Base-by-base conservation (phyloP, 2,797 vertebrate genomes). In the Echeneis naucrates region DNA sequence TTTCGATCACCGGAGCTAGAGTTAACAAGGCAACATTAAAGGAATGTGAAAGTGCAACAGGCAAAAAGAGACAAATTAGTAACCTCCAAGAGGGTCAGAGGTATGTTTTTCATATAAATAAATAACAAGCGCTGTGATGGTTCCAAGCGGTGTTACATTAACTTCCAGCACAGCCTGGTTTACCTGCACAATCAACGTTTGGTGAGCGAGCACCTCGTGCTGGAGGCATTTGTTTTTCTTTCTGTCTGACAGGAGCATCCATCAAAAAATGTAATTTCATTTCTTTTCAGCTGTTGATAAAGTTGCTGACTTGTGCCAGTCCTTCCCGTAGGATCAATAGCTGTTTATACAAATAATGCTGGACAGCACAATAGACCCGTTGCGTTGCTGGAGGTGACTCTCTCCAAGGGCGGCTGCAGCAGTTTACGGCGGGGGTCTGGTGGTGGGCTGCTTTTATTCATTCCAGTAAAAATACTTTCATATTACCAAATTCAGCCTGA, bases 291-390 rank as follows among this genome's bases (percentile, higher is more conserved):
- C 78, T 91, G 86, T 89, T 93, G 92, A 94, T 93, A 92, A 94
- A 94, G 93, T 94, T 93, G 94, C 93, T 94, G 93, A 94, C 92
- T 93, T 87, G 89, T 91, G 90, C 88, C 91, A 90, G 86, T 93
- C 88, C 90, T 85, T 81, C 78, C 89, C 82, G 37, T 78, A 89
- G 89, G 92, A 95, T 94, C 92, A 90, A 94, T 94, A 92, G 88
- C 82, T 92, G 92, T 93, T 93, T 93, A 91, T 90, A 85, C 91
- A 90, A 93, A 92, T 92, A 92, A 85, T 62, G 73, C 52, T 77
- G 84, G 78, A 76, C 80, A 83, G 82, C 81, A 83, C 82, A 82
- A 78, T 72, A 56, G 75, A 40, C 65, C 82, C 60, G 58, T 44
- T 60, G 70, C 75, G 64, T 37, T 47, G 89, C 83, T 91, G 89